phyloP scores from a whole-genome alignment of 2,888 invertebrate genomes.

The Podabrus alpinus region DNA sequence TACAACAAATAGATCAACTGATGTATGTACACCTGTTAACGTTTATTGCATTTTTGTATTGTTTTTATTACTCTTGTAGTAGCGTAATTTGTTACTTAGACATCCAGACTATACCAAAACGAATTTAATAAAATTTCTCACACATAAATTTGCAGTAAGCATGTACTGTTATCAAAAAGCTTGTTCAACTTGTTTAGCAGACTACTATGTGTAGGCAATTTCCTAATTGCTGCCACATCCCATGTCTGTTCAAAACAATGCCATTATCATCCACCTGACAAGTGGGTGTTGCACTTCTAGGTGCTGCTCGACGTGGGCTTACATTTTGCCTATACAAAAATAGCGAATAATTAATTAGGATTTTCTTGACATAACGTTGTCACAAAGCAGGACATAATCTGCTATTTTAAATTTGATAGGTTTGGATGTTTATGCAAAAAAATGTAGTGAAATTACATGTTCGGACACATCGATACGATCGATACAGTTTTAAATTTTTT shows the following conservation, averaged over 20 bases:
- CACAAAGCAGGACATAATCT: not conserved
- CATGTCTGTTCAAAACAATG: constrained; percentile 13
- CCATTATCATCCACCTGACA: constrained; percentile 12
- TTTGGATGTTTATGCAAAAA: not conserved
- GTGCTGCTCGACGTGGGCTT: constrained; percentile 16
- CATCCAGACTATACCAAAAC: not conserved
- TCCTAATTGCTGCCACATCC: constrained; percentile 18
- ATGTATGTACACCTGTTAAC: constrained; percentile 34
- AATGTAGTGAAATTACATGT: not conserved
- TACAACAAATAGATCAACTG: constrained; percentile 46
- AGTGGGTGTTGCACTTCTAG: constrained; percentile 14
- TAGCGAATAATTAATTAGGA: constrained; percentile 17
- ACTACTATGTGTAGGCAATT: constrained; percentile 16
- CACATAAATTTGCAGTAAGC: constrained; percentile 10
- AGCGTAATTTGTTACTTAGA: not conserved
- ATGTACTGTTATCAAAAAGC: constrained; percentile 22
- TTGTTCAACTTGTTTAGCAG: constrained; percentile 16
- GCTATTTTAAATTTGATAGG: not conserved
- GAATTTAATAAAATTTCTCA: constrained; percentile 15
- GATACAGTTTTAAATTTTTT: not conserved
- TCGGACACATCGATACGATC: not conserved
- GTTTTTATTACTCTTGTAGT: constrained; percentile 9
- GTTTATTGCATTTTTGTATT: constrained; percentile 20
- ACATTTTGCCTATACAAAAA: constrained; percentile 12
- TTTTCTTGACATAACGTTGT: not conserved